Percentiles rank a stretch among this genome's conserved stretches.
Conservation (phyloP, 2,113 vertebrate species). For the Galeopterus variegatus region DNA sequence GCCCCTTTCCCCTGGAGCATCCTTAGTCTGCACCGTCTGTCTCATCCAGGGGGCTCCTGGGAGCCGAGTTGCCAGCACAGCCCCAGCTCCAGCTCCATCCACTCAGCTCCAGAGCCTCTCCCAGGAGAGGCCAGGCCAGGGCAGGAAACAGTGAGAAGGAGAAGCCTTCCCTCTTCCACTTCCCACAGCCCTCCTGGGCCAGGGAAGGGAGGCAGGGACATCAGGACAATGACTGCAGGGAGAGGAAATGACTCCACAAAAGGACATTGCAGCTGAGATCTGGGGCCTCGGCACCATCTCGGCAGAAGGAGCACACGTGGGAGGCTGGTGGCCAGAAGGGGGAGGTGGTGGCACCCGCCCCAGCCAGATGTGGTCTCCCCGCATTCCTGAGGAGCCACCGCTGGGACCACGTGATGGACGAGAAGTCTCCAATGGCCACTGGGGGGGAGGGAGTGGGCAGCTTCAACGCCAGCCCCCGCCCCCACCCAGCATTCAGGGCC, state of each 20-base stretch:
- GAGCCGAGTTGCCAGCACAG: neutral
- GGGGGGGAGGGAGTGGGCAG: neutral
- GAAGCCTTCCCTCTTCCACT: neutral
- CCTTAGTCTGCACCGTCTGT: neutral
- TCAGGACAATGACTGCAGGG: neutral
- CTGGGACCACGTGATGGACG: slow-evolving; percentile 20
- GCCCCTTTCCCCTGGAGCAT: neutral
- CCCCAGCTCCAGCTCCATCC: neutral
- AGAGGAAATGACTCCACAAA: slow-evolving; percentile 57
- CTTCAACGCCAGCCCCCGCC: neutral
- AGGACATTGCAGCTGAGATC: neutral
- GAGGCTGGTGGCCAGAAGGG: neutral
- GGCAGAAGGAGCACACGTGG: neutral
- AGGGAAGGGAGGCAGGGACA: neutral
- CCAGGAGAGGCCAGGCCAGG: neutral
- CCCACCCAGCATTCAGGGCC: neutral
- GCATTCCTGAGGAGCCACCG: slow-evolving; percentile 80
- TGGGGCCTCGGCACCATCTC: neutral
- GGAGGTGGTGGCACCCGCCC: slow-evolving; percentile 16
- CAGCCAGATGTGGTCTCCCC: slow-evolving; percentile 80
- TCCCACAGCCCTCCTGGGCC: neutral
- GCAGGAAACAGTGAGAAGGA: neutral
- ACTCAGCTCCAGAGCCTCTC: neutral
- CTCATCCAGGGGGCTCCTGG: neutral
- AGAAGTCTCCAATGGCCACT: neutral